Conservation (phyloP, 2,113 vertebrate species). For the Amphiprion ocellaris region DNA sequence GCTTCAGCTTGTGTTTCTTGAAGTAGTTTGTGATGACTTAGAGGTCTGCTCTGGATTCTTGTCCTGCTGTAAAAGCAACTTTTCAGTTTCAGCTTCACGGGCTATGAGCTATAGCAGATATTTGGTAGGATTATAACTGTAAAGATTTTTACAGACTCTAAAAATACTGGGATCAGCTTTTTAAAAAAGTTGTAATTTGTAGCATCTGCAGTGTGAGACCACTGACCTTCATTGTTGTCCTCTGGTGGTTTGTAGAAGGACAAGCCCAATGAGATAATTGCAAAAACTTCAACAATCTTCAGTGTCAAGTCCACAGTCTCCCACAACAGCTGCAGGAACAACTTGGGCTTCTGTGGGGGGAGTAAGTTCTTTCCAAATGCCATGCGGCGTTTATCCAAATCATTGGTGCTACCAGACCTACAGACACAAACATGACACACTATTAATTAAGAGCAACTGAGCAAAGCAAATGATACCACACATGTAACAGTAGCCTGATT, state of each 20-base stretch:
- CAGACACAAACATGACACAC: not conserved
- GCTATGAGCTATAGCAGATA: too few relatives aligned
- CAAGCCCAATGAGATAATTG: slow-evolving; percentile 94
- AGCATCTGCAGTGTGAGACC: not conserved
- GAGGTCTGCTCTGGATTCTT: not conserved
- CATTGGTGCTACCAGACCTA: slow-evolving; percentile 92
- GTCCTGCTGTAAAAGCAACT: not conserved
- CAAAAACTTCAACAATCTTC: slow-evolving; percentile 96
- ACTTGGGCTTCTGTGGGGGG: slow-evolving; percentile 96
- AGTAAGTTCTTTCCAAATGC: slow-evolving; percentile 93
- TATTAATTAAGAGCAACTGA: not conserved
- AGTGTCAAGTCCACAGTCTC: slow-evolving; percentile 97
- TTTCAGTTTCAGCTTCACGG: too few relatives aligned
- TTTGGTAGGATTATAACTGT: too few relatives aligned
- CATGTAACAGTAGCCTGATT: too few relatives aligned
- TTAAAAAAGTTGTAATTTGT: not conserved
- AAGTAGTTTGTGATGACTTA: not conserved
- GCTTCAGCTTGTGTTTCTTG: not conserved
- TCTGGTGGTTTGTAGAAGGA: slow-evolving; percentile 95
- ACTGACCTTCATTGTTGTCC: slow-evolving; percentile 84
- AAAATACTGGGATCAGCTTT: not conserved
- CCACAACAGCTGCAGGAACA: slow-evolving; percentile 97
- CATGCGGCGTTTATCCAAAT: slow-evolving; percentile 92
- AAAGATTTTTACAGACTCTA: not conserved
- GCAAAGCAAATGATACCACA: too few relatives aligned